A percentile compares a stretch with the other conserved stretches of the same genome.
These are phyloP conservation scores for Penaeus chinensis DNA, from an alignment of 1,140 invertebrate genomes.

Conservation along the genomic window DNA sequence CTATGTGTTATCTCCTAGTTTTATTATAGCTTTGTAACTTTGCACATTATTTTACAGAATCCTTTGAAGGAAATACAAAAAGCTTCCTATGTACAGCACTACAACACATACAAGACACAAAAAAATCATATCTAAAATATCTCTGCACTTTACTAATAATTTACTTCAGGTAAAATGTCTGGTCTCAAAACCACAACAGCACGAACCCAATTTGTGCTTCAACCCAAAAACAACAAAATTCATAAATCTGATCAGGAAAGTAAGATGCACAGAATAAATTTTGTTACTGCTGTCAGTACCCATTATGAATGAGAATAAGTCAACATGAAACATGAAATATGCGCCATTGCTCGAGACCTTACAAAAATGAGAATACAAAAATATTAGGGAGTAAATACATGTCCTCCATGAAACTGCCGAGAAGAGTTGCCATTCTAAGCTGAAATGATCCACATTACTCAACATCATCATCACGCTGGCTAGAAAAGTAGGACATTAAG, in stretches of 20 bases:
- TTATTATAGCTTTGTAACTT: constrained; percentile 62
- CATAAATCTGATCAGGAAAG: constrained; percentile 17
- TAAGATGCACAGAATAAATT: constrained; percentile 38
- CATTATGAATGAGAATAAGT: constrained; percentile 44
- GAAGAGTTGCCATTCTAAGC: constrained; percentile 39
- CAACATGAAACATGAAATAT: constrained; percentile 41
- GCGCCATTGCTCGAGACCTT: constrained; percentile 50
- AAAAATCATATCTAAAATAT: constrained; percentile 62
- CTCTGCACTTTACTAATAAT: constrained; percentile 55
- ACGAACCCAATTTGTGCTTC: constrained; percentile 56
- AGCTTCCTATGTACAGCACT: constrained; percentile 59
- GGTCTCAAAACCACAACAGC: constrained; percentile 42
- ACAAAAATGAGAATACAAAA: constrained; percentile 62
- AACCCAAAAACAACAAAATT: constrained; percentile 45
- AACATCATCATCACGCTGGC: constrained; percentile 82
- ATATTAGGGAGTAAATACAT: constrained; percentile 61
- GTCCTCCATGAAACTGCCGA: constrained; percentile 48
- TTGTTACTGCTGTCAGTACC: constrained; percentile 28
- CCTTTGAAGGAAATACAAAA: constrained; percentile 62
- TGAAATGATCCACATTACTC: constrained; percentile 65
- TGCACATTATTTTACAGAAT: constrained; percentile 62
- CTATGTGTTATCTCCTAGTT: constrained; percentile 35
- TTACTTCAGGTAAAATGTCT: constrained; percentile 57
- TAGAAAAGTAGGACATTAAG: constrained; percentile 87
- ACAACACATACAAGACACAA: constrained; percentile 59